phyloP scores from a whole-genome alignment of 2,888 invertebrate species.

The Ophion costatus region DNA sequence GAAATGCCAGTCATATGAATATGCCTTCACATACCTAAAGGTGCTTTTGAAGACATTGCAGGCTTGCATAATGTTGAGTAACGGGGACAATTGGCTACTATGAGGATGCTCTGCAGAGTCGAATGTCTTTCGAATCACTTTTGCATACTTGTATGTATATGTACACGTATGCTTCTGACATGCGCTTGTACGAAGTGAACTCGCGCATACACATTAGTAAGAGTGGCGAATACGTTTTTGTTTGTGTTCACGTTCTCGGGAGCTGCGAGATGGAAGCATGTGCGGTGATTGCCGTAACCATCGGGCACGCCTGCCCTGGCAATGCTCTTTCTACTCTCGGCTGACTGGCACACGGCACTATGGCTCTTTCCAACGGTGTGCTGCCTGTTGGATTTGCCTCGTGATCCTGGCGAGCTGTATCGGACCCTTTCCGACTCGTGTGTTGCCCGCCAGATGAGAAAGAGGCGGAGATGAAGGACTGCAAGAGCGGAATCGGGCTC shows the following conservation, averaged over 20 bases:
- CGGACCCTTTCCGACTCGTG: constrained; percentile 15
- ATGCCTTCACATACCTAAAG: no score
- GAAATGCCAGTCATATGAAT: no score
- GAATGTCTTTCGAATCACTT: no score
- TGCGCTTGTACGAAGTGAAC: background rate
- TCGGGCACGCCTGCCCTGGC: constrained; percentile 80
- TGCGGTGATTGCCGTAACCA: constrained; percentile 81
- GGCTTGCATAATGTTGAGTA: no score
- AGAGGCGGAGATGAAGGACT: background rate
- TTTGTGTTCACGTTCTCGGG: constrained; percentile 77
- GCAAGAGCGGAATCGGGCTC: background rate
- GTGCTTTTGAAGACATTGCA: no score
- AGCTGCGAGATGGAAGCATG: constrained; percentile 79
- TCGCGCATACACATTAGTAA: constrained; percentile 7
- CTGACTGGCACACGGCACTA: constrained; percentile 50
- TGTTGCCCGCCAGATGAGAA: constrained; percentile 36
- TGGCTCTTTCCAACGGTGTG: constrained; percentile 20
- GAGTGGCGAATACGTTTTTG: constrained; percentile 65
- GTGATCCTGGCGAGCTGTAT: constrained; percentile 8
- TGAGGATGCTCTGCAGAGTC: no score
- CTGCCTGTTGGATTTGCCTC: constrained; percentile 38
- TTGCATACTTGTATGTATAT: background rate
- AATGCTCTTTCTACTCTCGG: constrained; percentile 64
- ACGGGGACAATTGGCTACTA: no score
- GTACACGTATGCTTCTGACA: constrained; percentile 4